phyloP scores from a whole-genome alignment of 2,888 invertebrate species.

The Caenorhabditis sp. region DNA sequence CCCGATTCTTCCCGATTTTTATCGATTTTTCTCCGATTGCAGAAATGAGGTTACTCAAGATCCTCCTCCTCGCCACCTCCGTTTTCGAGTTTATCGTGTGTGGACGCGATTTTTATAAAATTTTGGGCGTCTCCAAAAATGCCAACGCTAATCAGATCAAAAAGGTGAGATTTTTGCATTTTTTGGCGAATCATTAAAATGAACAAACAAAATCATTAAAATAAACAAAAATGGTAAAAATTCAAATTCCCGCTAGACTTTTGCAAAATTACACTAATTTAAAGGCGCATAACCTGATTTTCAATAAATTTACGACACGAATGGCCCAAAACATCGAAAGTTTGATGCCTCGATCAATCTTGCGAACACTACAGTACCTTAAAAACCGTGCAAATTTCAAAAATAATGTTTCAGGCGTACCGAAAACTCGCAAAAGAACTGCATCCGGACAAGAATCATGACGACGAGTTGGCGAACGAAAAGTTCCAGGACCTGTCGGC shows the following conservation, averaged over 20 bases:
- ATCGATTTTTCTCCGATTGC: constrained; percentile 9
- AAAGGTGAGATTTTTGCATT: constrained; percentile 84
- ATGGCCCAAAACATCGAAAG: too few species aligned
- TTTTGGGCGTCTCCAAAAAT: constrained; percentile 85
- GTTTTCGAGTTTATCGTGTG: constrained; percentile 49
- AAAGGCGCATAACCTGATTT: too few species aligned
- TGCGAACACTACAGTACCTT: too few species aligned
- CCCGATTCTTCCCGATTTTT: neutral
- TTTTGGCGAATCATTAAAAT: too few species aligned
- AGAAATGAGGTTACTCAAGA: constrained; percentile 37
- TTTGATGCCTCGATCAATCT: too few species aligned
- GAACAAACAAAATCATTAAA: neutral
- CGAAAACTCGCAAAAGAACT: constrained; percentile 91
- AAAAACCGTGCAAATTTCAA: too few species aligned
- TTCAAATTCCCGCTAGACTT: too few species aligned
- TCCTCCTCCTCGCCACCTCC: neutral
- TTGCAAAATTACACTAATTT: too few species aligned
- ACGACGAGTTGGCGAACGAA: constrained; percentile 91
- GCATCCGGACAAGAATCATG: constrained; percentile 97
- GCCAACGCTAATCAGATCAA: constrained; percentile 96
- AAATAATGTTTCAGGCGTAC: constrained; percentile 56
- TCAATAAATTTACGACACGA: too few species aligned
- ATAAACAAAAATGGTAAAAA: neutral
- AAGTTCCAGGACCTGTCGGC: constrained; percentile 84
- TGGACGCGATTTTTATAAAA: constrained; percentile 79